phyloP scores from a whole-genome alignment of 2,113 vertebrate genomes.

The Campylomormyrus tamandua region DNA sequence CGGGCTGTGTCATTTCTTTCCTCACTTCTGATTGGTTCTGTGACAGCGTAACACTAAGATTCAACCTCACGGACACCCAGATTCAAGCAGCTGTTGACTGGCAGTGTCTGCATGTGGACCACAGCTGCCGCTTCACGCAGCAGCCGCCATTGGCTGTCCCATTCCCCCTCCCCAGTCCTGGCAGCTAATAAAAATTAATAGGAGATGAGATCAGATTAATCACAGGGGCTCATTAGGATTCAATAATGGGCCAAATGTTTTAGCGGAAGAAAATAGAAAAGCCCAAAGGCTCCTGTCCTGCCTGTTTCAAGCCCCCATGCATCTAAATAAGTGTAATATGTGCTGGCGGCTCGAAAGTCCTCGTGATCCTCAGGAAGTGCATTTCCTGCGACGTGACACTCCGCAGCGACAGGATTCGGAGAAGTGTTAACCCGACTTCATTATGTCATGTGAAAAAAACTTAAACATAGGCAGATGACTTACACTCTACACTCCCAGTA shows the following conservation, averaged over 20 bases:
- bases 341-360: neutral
- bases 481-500: slow-evolving; percentile 2
- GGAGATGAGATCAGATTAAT: neutral
- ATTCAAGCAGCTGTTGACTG: neutral
- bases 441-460: neutral
- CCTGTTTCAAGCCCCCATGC: neutral
- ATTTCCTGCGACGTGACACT: neutral
- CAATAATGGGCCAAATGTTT: neutral
- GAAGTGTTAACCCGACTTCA: neutral
- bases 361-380: neutral
- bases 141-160: neutral
- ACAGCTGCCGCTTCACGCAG: neutral
- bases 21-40: neutral
- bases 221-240: neutral
- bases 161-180: neutral
- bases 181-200: neutral
- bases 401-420: neutral
- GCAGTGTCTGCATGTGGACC: neutral
- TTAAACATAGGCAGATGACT: neutral
- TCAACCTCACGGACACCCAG: neutral
- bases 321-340: neutral
- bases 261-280: neutral
- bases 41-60: neutral
- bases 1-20: neutral
- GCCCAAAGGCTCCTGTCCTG: neutral